phyloP scores from a whole-genome alignment of 2,797 vertebrate species.

The Tapera naevia region DNA sequence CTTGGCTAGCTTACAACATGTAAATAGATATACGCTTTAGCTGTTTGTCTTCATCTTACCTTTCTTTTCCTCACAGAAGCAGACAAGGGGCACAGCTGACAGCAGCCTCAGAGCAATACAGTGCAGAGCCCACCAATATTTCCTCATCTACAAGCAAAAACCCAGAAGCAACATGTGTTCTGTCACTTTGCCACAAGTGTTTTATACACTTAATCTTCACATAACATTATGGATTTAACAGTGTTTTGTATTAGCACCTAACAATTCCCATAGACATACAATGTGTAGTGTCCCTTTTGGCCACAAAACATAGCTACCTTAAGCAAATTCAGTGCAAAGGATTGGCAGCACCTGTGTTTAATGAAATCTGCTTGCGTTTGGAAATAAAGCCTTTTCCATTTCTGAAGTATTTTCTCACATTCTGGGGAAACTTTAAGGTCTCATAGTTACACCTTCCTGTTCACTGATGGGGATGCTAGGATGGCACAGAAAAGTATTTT shows the following conservation, averaged over 20 bases:
- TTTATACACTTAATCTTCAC: background rate
- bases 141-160: background rate
- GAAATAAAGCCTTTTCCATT: background rate
- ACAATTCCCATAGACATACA: background rate
- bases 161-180: background rate
- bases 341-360: background rate
- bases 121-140: background rate
- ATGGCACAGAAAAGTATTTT: background rate
- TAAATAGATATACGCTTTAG: background rate
- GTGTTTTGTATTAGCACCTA: background rate
- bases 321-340: background rate
- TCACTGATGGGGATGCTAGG: background rate
- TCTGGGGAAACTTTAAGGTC: background rate
- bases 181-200: fast-evolving
- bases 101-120: fast-evolving
- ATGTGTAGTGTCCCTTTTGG: fast-evolving
- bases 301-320: background rate
- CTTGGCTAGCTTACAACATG: background rate
- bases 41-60: background rate
- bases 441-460: background rate
- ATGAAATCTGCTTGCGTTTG: background rate
- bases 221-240: background rate
- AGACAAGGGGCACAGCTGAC: background rate
- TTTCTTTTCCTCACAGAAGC: background rate
- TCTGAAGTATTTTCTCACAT: background rate